These are phyloP conservation scores for Syngnathus acus DNA, from an alignment of 2,797 vertebrate species.

Conservation along the genomic window DNA sequence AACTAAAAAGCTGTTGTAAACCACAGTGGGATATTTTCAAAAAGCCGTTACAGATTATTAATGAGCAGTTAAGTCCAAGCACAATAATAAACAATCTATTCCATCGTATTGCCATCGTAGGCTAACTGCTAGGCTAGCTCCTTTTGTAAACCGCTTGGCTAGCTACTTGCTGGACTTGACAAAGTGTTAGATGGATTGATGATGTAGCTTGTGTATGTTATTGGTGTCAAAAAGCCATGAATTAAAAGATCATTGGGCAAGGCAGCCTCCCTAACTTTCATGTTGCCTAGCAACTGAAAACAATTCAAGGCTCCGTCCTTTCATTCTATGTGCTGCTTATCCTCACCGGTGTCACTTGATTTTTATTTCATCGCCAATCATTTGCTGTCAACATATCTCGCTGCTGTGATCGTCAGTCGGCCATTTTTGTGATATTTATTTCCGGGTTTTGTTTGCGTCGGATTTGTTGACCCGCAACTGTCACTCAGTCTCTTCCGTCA, in stretches of 20 bases:
- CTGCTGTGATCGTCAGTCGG: not conserved
- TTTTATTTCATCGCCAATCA: not conserved
- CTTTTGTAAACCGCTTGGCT: too few species aligned
- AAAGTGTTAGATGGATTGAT: too few species aligned
- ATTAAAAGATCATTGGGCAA: not conserved
- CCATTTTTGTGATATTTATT: constrained; percentile 9
- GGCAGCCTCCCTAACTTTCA: not conserved
- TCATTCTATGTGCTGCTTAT: not conserved
- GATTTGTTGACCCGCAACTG: not conserved
- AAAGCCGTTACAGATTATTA: not conserved
- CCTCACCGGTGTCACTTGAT: not conserved
- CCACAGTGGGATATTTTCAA: not conserved
- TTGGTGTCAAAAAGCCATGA: not conserved
- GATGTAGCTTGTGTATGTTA: too few species aligned
- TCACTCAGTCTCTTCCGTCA: not conserved
- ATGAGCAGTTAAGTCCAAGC: not conserved
- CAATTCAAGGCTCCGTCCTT: not conserved
- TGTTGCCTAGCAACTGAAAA: not conserved
- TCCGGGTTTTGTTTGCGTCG: constrained; percentile 10
- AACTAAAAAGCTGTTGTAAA: not conserved
- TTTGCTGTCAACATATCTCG: not conserved
- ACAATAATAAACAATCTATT: not conserved
- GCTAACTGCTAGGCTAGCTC: too few species aligned
- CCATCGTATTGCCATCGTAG: too few species aligned
- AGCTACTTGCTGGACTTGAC: too few species aligned